phyloP scores from a whole-genome alignment of 2,888 invertebrate species.

The Caenorhabditis doughertyi region DNA sequence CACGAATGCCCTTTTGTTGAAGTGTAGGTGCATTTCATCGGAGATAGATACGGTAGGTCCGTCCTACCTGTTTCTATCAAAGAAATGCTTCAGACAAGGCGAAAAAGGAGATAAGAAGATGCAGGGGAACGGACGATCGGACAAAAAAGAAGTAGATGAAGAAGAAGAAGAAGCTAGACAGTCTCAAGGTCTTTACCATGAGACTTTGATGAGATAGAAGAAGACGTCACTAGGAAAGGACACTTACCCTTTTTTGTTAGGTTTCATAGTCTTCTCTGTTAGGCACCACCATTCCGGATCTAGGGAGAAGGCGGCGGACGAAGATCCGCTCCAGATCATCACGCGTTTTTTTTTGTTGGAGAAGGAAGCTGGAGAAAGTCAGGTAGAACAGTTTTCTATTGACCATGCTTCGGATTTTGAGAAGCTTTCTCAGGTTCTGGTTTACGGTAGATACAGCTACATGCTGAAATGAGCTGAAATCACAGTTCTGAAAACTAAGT shows the following conservation, averaged over 20 bases:
- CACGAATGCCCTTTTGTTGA: conserved; percentile 15
- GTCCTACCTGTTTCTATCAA: conserved; percentile 13
- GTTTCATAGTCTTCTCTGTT: conserved; percentile 10
- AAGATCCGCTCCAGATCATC: conserved; percentile 24
- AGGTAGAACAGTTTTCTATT: background rate
- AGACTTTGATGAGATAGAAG: conserved; percentile 8
- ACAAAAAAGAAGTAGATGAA: conserved; percentile 25
- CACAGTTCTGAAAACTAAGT: too few species aligned
- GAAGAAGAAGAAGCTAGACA: conserved; percentile 42
- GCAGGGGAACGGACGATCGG: conserved; percentile 6
- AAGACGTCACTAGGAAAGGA: conserved; percentile 18
- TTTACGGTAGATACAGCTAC: too few species aligned
- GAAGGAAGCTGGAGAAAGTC: background rate
- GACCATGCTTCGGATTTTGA: too few species aligned
- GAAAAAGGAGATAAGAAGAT: conserved; percentile 3
- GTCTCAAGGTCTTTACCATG: conserved; percentile 47
- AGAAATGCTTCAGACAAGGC: conserved; percentile 1
- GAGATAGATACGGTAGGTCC: conserved; percentile 23
- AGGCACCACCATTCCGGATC: conserved; percentile 33
- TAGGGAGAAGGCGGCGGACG: background rate
- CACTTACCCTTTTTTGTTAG: conserved; percentile 30
- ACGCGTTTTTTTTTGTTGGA: conserved; percentile 1
- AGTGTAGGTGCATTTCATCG: conserved; percentile 2
- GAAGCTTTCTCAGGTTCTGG: too few species aligned
- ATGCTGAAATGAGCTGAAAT: too few species aligned